Evolutionary conservation across 2,888 invertebrate genomes (phyloP).

Genomic region (Zootermopsis nevadensis): DNA sequence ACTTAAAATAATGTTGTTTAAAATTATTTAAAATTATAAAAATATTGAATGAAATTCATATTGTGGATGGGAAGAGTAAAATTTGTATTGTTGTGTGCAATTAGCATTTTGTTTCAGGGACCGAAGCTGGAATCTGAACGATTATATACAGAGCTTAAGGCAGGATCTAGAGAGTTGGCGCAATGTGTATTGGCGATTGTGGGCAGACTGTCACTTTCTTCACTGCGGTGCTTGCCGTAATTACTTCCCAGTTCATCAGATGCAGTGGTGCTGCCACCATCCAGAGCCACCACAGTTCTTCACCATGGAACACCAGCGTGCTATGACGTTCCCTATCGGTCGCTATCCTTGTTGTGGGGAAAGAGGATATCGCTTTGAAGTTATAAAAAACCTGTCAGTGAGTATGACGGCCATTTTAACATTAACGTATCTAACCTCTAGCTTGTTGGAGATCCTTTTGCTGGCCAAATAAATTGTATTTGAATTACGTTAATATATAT

Average conservation of each 20-base stretch:
- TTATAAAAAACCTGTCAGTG: constrained; percentile 64
- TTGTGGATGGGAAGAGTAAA: too few species aligned
- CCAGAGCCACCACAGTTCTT: constrained; percentile 82
- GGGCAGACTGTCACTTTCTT: constrained; percentile 91
- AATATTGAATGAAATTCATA: too few species aligned
- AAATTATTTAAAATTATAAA: too few species aligned
- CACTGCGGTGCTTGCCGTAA: constrained; percentile 83
- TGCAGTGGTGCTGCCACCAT: constrained; percentile 76
- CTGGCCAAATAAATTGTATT: too few species aligned
- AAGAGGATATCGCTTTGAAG: constrained; percentile 83
- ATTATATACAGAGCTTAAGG: constrained; percentile 80
- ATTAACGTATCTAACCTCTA: too few species aligned
- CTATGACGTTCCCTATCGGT: constrained; percentile 62
- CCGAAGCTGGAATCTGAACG: constrained; percentile 81
- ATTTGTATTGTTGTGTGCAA: too few species aligned
- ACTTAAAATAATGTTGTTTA: too few species aligned
- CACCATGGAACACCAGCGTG: constrained; percentile 74
- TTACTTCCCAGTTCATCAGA: constrained; percentile 79
- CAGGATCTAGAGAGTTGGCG: constrained; percentile 88
- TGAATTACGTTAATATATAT: too few species aligned
- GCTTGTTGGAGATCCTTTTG: too few species aligned
- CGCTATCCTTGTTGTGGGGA: constrained; percentile 89
- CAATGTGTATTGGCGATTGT: constrained; percentile 92
- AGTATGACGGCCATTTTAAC: background rate
- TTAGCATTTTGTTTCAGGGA: constrained; percentile 67